These are phyloP conservation scores for Micronisus gabar DNA, from an alignment of 2,113 vertebrate species.

Conservation along the genomic window DNA sequence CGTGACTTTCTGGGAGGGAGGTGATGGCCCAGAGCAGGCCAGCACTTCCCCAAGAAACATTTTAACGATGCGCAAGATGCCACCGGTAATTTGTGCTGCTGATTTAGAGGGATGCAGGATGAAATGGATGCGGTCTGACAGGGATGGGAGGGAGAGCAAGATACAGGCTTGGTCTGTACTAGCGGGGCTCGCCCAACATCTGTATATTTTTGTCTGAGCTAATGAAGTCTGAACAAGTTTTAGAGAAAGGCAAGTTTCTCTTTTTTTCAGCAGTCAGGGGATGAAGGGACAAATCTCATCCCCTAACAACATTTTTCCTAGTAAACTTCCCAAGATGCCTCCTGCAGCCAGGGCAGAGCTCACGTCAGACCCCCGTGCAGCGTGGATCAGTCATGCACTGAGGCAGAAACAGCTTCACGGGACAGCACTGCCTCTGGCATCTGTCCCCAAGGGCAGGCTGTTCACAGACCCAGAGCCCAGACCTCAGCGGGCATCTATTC, in stretches of 20 bases:
- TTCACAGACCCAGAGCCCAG: not conserved
- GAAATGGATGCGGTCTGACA: accelerated
- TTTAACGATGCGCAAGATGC: accelerated
- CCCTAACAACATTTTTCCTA: accelerated
- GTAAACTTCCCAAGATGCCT: not conserved
- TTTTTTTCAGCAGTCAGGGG: not conserved
- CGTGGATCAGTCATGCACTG: accelerated
- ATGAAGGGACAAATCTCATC: not conserved
- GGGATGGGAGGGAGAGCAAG: not conserved
- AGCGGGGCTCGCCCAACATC: not conserved
- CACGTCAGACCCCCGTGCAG: not conserved
- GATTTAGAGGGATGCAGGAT: not conserved
- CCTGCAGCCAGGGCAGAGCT: not conserved
- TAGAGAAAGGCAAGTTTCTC: not conserved
- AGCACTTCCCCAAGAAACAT: not conserved
- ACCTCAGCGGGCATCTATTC: not conserved
- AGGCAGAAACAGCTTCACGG: not conserved
- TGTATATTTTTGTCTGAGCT: slow-evolving; percentile 9
- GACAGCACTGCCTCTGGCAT: not conserved
- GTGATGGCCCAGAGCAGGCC: not conserved
- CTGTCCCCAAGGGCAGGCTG: not conserved
- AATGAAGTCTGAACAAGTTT: slow-evolving; percentile 20
- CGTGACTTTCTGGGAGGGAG: not conserved
- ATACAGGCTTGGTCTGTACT: not conserved
- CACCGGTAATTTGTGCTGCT: not conserved